Evolutionary conservation across 2,113 vertebrate species (phyloP).

Genomic region (Tenrec ecaudatus): DNA sequence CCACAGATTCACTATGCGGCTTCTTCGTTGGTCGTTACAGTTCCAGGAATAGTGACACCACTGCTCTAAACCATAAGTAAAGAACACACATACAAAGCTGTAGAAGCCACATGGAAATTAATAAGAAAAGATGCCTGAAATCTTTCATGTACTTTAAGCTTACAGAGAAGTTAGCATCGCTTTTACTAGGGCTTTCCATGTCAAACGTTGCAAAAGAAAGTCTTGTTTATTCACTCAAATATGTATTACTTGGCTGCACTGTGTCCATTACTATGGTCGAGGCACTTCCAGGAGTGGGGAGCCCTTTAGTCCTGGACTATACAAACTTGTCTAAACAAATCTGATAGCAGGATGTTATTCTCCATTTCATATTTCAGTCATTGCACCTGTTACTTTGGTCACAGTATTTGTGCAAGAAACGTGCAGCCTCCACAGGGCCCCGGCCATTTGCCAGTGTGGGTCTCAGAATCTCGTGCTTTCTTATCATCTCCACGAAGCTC

Average conservation of each 20-base stretch:
- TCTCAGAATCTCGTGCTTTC: neutral
- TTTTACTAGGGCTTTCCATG: slow-evolving; percentile 15
- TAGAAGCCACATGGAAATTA: neutral
- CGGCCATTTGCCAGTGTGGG: fast-evolving
- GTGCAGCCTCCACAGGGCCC: neutral
- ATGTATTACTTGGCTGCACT: neutral
- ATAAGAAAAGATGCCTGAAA: neutral
- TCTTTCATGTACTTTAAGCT: neutral
- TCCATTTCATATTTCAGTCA: neutral
- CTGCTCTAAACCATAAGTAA: neutral
- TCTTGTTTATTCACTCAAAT: slow-evolving; percentile 18
- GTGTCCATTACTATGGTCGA: neutral
- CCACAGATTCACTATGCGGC: no score
- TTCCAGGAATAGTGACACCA: neutral
- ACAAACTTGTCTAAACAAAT: slow-evolving; percentile 16
- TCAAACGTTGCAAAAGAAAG: neutral
- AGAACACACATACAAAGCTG: neutral
- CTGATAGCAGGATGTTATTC: neutral
- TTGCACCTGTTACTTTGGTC: neutral
- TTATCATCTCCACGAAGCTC: neutral
- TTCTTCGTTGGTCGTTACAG: neutral
- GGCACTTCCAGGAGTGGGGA: neutral
- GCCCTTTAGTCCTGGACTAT: neutral
- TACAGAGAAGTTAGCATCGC: neutral
- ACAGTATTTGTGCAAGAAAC: neutral